These are phyloP conservation scores for Hipparchia semele DNA, from an alignment of 2,888 invertebrate genomes.

Conservation along the genomic window DNA sequence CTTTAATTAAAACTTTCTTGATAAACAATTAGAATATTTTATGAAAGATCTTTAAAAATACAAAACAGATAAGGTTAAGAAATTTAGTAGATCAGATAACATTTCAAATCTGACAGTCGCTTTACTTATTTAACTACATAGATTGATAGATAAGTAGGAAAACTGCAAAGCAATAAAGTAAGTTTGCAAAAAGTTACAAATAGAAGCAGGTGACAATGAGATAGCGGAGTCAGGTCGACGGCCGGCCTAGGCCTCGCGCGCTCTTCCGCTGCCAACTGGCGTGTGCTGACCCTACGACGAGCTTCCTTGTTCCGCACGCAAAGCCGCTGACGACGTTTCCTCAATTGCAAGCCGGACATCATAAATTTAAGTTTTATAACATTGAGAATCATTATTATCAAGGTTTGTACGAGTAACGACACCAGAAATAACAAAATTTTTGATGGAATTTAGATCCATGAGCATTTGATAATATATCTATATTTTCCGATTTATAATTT, in stretches of 20 bases:
- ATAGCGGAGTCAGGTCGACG: slow-evolving; percentile 39
- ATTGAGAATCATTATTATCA: slow-evolving; percentile 21
- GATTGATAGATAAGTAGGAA: not conserved
- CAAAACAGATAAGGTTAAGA: not conserved
- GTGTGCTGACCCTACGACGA: slow-evolving; percentile 35
- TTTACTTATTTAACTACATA: not conserved
- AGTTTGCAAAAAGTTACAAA: slow-evolving; percentile 3
- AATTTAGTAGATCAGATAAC: not conserved
- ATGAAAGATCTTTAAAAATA: not conserved
- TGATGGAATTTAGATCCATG: too few relatives aligned
- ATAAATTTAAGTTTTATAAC: slow-evolving; percentile 21
- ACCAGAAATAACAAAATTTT: not conserved
- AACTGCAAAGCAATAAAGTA: not conserved
- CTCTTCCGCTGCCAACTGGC: slow-evolving; percentile 35
- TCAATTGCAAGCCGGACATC: slow-evolving; percentile 22
- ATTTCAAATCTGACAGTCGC: not conserved
- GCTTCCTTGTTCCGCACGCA: slow-evolving; percentile 41
- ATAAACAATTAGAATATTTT: not conserved
- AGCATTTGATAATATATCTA: too few relatives aligned
- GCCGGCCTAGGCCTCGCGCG: slow-evolving; percentile 43
- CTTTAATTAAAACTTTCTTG: not conserved
- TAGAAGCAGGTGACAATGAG: slow-evolving; percentile 2
- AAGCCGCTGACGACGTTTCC: slow-evolving; percentile 25
- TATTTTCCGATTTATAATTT: too few relatives aligned
- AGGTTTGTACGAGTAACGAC: slow-evolving; percentile 6